Evolutionary conservation across 2,113 vertebrate species (phyloP), one percentile per base, ranked within the genome.

Genomic region (Maccullochella peelii): DNA sequence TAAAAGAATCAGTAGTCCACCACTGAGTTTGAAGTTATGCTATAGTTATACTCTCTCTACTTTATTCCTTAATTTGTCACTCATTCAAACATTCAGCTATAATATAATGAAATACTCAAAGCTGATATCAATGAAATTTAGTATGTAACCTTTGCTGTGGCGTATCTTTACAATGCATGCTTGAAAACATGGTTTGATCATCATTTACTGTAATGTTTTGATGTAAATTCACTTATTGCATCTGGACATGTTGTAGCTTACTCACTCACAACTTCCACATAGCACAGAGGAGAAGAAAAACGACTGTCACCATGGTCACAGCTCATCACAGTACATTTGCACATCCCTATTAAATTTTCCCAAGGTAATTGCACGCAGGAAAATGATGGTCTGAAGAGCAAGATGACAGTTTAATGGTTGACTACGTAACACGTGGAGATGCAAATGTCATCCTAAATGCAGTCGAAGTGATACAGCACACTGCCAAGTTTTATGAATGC

Each of bases 331-430:
- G 77, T 73, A 40, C 63, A 86, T 71, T 63, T 78, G 8, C 70
- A 79, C 42, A 52, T 73, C 73, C 30, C 57, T 70, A 57, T 76
- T 78, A 71, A 36, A 82, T 65, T 79, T 70, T 79, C 25, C 23
- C 0, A 25, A 38, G 50, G 55, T 80, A 85, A 85, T 81, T 84
- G 72, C 61, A 57, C 50, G 30, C 33, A 44, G 33, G 73, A 76
- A 68, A 90, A 82, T 27, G 18, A 69, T 33, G 54, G 33, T n/a
- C 55, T 59, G 44, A 76, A 63, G 52, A 81, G 42, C 54, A 8
- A 80, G 30, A 82, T 84, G 81, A 90, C 84, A 82, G 85, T 69
- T 90, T 82, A 88, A 88, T 86, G 68, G 83, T 33, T 44, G 47
- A 72, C 58, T 62, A 33, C 1, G 9, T 74, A 57, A 62, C 63